Base-by-base conservation (phyloP, 2,888 invertebrate genomes). In the Melitaea athalia region DNA sequence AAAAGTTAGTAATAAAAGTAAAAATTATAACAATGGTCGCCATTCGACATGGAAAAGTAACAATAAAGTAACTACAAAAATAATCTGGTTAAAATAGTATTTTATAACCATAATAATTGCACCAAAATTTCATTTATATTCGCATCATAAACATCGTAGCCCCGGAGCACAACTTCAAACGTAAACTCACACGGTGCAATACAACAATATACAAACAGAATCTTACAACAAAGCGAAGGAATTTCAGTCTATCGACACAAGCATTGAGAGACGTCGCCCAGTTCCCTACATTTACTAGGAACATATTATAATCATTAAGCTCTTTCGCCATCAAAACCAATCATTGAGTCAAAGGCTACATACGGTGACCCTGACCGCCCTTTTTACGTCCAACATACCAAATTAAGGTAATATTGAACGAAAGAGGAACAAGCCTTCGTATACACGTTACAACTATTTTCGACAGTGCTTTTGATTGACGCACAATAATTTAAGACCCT, bases 381-480 rank as follows among this genome's bases (percentile, higher is more conserved):
- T 81, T 80, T 81, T 75, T 75, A 72, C 75, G 75, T 79, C 74
- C 73, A 79, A 81, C 81, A 79, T 76, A 80, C 79, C 79, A 81
- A 83, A 85, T 85, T 83, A 85, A 83, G 80, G 81, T 77, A 84
- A 83, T 85, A 83, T 85, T 82, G 80, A 81, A 78, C 75, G 75
- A 70, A 77, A 75, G 73, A 74, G 69, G 73, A 67, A 73, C 75
- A 71, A 71, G 69, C 70, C 69, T 65, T 71, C 67, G 52, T 63
- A 64, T 77, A 77, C 76, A 71, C 76, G 67, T 74, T 75, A 76
- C 77, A 78, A 80, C 74, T 74, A 78, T 76, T 79, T 81, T 78
- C 75, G 80, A 83, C 81, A 80, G 75, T 75, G 72, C 72, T 72
- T 83, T 84, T 89, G 90, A 89, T 88, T 86, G 90, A 89, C 85